phyloP scores from a whole-genome alignment of 2,888 invertebrate genomes.

The Agrotis puta region DNA sequence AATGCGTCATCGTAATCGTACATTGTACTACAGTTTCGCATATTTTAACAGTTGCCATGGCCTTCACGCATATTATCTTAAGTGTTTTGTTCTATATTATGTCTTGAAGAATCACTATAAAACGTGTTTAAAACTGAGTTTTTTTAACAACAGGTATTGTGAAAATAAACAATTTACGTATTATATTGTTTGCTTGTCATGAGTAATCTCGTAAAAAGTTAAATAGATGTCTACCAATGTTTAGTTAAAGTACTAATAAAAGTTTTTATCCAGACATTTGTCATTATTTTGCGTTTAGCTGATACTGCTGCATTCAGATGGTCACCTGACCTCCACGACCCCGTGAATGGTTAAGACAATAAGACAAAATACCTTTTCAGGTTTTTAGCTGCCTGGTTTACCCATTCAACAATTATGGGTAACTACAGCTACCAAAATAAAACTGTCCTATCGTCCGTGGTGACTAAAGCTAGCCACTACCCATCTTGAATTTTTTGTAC shows the following conservation, averaged over 20 bases:
- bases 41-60: conserved; percentile 15
- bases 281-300: background rate
- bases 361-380: no score
- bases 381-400: no score
- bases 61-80: conserved; percentile 8
- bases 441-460: no score
- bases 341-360: background rate
- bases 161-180: background rate
- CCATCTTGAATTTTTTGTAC: no score
- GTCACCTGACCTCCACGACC: background rate
- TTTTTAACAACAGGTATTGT: conserved; percentile 4
- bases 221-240: background rate
- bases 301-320: background rate
- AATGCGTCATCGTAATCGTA: background rate
- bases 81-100: background rate
- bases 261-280: background rate
- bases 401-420: no score
- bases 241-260: background rate
- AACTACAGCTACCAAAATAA: no score
- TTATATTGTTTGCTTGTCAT: background rate
- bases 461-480: no score
- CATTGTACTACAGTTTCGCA: background rate
- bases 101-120: conserved; percentile 1
- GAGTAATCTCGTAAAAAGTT: background rate
- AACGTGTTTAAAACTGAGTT: conserved; percentile 5